Base-by-base conservation (phyloP, 2,113 vertebrate species). In the Noctilio leporinus region DNA sequence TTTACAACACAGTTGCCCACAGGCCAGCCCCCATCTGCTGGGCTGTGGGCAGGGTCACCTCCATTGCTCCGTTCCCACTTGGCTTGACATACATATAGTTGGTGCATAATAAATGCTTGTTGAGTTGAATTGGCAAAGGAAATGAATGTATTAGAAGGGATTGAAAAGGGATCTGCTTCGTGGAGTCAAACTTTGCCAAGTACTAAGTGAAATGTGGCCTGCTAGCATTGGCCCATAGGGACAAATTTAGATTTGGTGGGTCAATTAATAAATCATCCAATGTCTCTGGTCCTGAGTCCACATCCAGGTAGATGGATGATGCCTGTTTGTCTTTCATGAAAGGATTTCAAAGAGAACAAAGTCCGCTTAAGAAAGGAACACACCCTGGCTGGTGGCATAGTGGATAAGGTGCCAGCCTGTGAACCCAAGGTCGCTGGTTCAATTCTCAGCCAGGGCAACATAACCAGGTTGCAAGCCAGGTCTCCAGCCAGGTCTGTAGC, bases 191-290 rank as follows among this genome's bases (percentile, higher is more conserved):
- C 64, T 91, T 94, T 45, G 93, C 57, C 3, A n/a, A 90, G 64
- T 78, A 84, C 67, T 91, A 40, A 87, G 84, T 84, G 90, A 88
- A 88, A 91, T n/a, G 33, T 84, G 86, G 70, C 64, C 86, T 35
- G 33, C 93, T 96, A 69, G 77, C 43, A 35, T 7, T 38, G 64
- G 91, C 77, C 78, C 24, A 1, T 7, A 43, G 90, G 69, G 90
- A 93, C 16, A 11, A 55, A 64, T 45, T 45, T 62, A 88, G 70
- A 88, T 91, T 96, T 91, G 83, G 78, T 91, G 45, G 72, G 77
- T 93, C 91, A 91, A 76, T 93, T 88, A 96, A 96, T 93, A 96
- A 96, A 91, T 93, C 83, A 76, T 93, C 91, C 88, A 91, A 95
- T 67, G 83, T 73, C 65, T 69, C 64, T 84, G 86, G 77, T 43